phyloP scores from a whole-genome alignment of 2,797 vertebrate genomes.

The Labroides dimidiatus region DNA sequence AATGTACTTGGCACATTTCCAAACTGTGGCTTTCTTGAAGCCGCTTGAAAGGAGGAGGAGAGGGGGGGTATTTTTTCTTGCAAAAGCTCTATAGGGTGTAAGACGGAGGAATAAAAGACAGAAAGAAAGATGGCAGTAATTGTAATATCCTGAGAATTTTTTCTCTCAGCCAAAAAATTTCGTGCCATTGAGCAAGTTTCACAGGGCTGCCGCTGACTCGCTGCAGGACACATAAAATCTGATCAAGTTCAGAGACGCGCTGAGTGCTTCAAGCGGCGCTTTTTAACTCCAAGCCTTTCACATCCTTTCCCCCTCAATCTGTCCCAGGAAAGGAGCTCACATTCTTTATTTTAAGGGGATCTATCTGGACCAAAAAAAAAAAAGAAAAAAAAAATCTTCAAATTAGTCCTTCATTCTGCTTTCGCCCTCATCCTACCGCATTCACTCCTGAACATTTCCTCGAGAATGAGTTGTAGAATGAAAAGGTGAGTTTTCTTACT shows the following conservation, averaged over 20 bases:
- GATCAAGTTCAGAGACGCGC: slow-evolving; percentile 97
- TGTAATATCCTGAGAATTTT: slow-evolving; percentile 87
- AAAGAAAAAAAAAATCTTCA: slow-evolving; percentile 77
- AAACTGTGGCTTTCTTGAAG: slow-evolving; percentile 74
- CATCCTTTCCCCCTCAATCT: slow-evolving; percentile 85
- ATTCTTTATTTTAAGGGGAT: slow-evolving; percentile 89
- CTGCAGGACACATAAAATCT: slow-evolving; percentile 96
- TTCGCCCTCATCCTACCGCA: slow-evolving; percentile 80
- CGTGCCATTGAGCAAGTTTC: slow-evolving; percentile 89
- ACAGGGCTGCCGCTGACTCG: slow-evolving; percentile 89
- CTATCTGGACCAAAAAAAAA: slow-evolving; percentile 74
- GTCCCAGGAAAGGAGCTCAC: slow-evolving; percentile 87
- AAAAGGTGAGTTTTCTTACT: slow-evolving; percentile 89
- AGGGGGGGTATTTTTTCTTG: slow-evolving; percentile 43
- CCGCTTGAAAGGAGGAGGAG: slow-evolving; percentile 58
- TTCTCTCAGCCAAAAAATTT: slow-evolving; percentile 80
- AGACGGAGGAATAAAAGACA: slow-evolving; percentile 85
- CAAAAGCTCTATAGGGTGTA: slow-evolving; percentile 85
- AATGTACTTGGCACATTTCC: slow-evolving; percentile 76
- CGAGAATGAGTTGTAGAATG: slow-evolving; percentile 82
- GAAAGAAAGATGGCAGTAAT: slow-evolving; percentile 89
- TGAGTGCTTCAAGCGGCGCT: slow-evolving; percentile 94
- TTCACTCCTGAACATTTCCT: slow-evolving; percentile 79
- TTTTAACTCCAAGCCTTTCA: slow-evolving; percentile 91
- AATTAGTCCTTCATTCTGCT: slow-evolving; percentile 81